Base-by-base conservation (phyloP, 2,797 vertebrate genomes). In the Neomorphus geoffroyi region DNA sequence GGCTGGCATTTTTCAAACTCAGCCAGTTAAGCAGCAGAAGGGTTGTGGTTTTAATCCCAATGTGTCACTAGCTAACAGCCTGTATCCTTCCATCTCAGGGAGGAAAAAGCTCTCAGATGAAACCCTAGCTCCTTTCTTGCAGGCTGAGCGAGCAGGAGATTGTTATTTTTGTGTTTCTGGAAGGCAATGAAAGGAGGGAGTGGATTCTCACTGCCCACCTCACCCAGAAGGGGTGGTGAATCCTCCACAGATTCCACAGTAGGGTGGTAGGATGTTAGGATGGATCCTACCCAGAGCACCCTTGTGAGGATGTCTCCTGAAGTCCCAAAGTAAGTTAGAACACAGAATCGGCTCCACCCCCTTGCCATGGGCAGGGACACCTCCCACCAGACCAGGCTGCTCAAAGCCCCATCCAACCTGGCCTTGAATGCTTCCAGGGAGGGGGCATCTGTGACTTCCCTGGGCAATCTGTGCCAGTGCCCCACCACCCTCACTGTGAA, bases 1-100 rank as follows among this genome's bases (percentile, higher is more conserved):
- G 94, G 75, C 80, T 90, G 87, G 33, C 78, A 92, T 95, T 95
- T 94, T 88, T 72, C 82, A 78, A 82, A 72, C 57, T 71, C 66
- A 83, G 15, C 8, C 28, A 27, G 53, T 80, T 69, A n/a, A 83
- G 28, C 35, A 77, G 67, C 69, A 80, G 79, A 87, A 91, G 64
- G 54, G 37, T 30, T 65, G 48, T 2, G 53, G 78, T 92, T 88
- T 84, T 18, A 73, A 53, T 86, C 30, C 8, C 7, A 58, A 3
- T 66, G 70, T 86, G 77, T 90, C 81, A 90, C 62, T 73, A 88
- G 27, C 24, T 86, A 37, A 28, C 80, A 93, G 61, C 32, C 53
- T 88, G 19, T 46, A 27, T 28, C 27, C 6, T 75, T 67, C 54
- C 26, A 45, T 83, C 6, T 54, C 16, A 39, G 43, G 18, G 28